These are phyloP conservation scores for Antrozous pallidus DNA, from an alignment of 2,797 vertebrate species.

Conservation along the genomic window DNA sequence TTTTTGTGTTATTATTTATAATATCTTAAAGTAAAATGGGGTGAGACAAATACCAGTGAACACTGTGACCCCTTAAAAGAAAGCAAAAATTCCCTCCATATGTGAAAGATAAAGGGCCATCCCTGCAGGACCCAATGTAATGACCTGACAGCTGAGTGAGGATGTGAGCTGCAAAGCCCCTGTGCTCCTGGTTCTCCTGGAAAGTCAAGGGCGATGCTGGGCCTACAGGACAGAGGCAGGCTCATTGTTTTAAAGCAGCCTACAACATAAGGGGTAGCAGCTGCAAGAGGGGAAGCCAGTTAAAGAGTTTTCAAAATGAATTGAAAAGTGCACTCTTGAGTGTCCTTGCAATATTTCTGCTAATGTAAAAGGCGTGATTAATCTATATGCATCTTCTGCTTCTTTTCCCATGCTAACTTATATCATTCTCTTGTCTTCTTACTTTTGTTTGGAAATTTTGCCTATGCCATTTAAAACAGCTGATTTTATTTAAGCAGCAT, in stretches of 20 bases:
- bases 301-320: constrained; percentile 31
- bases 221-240: background rate
- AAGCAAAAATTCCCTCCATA: background rate
- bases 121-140: background rate
- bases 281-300: background rate
- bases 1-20: background rate
- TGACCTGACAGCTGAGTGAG: background rate
- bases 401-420: background rate
- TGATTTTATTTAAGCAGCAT: constrained; percentile 26
- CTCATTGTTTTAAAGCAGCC: background rate
- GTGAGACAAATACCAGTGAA: background rate
- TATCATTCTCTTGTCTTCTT: background rate
- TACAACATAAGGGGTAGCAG: background rate
- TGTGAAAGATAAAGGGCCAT: background rate
- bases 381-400: background rate
- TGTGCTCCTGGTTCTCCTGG: background rate
- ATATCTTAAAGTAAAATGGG: constrained; percentile 3
- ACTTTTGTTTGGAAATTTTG: constrained; percentile 46
- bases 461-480: background rate
- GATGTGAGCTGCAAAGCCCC: background rate
- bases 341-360: constrained; percentile 3
- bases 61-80: background rate
- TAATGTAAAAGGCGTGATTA: constrained; percentile 3
- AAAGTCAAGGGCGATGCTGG: background rate
- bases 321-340: constrained; percentile 37